phyloP scores from a whole-genome alignment of 2,113 vertebrate species.

The Pogonocichla stellata region DNA sequence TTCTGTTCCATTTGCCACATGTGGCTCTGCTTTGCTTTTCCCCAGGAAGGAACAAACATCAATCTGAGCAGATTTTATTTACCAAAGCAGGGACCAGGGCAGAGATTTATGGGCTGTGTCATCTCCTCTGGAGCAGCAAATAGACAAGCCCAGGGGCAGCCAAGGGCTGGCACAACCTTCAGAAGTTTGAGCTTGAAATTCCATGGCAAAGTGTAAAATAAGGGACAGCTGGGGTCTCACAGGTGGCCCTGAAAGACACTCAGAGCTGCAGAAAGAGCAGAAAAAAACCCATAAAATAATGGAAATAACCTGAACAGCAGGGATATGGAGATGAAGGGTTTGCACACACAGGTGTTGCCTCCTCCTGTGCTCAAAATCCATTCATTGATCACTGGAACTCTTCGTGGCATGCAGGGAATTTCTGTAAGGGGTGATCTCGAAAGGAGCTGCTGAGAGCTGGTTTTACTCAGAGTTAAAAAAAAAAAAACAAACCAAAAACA shows the following conservation, averaged over 20 bases:
- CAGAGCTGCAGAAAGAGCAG: not conserved
- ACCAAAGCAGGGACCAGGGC: not conserved
- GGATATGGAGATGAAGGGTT: not conserved
- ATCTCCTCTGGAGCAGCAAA: constrained; percentile 25
- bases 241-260: not conserved
- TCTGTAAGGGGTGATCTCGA: not conserved
- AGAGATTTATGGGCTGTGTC: not conserved
- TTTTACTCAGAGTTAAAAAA: not conserved
- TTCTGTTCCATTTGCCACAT: not conserved
- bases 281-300: not conserved
- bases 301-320: not conserved
- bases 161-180: not conserved
- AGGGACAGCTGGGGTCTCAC: not conserved
- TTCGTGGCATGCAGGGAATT: not conserved
- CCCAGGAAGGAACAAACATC: not conserved
- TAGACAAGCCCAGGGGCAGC: not conserved
- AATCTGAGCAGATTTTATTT: constrained; percentile 6
- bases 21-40: not conserved
- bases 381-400: not conserved
- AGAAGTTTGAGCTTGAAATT: not conserved
- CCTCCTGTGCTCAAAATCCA: not conserved
- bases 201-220: not conserved
- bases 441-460: not conserved
- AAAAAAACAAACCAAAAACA: no score
- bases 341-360: not conserved